Percentiles rank a stretch among this genome's conserved stretches.
These are phyloP conservation scores for Nesidiocoris tenuis DNA, from an alignment of 2,888 invertebrate genomes.

Conservation along the genomic window DNA sequence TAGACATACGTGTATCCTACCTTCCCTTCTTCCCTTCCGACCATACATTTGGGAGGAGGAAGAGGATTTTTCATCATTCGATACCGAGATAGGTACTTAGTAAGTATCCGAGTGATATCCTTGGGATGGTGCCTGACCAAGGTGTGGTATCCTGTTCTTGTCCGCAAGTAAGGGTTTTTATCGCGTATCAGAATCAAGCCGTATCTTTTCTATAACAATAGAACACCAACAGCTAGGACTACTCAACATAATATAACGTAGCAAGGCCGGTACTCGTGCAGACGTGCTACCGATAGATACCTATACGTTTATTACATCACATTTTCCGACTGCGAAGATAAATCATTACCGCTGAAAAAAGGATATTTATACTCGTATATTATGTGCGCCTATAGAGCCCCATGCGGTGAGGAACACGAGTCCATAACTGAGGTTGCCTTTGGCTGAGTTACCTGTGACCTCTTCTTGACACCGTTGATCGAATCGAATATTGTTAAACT, in stretches of 20 bases:
- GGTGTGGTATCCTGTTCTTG: background rate
- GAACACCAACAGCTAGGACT: background rate
- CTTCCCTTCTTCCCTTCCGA: too few species aligned
- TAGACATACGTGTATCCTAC: too few species aligned
- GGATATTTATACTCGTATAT: background rate
- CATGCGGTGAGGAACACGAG: background rate
- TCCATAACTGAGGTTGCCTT: background rate
- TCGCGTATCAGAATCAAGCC: background rate
- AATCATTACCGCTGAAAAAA: slow-evolving; percentile 6
- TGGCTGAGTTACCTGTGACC: background rate
- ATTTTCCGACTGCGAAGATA: slow-evolving; percentile 21
- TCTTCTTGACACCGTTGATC: background rate
- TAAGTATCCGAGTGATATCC: background rate
- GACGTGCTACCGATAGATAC: background rate
- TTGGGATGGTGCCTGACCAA: background rate
- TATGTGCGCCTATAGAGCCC: background rate
- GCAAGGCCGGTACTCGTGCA: background rate
- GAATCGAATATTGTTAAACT: background rate
- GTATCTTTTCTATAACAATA: background rate
- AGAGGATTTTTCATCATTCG: background rate
- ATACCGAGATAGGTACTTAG: background rate
- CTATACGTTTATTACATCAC: slow-evolving; percentile 29
- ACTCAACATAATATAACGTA: too few species aligned
- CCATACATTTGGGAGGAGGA: too few species aligned
- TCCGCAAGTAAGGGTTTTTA: background rate